These are phyloP conservation scores for Oasisia sp. DNA, from an alignment of 2,888 invertebrate genomes.

Conservation along the genomic window DNA sequence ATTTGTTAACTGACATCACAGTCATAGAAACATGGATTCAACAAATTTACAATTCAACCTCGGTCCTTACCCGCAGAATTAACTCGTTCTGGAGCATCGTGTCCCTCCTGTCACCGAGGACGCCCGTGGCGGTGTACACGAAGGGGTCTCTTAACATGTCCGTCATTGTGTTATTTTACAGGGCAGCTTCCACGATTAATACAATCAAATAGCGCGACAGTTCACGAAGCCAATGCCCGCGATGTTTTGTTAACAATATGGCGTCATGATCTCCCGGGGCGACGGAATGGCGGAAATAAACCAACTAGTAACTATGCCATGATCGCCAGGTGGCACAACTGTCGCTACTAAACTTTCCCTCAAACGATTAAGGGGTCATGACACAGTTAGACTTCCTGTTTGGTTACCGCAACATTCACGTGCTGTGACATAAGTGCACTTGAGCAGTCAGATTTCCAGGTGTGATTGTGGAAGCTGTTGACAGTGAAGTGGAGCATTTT, in stretches of 20 bases:
- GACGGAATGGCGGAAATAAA: background rate
- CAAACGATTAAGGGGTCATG: too few relatives aligned
- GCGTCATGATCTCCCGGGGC: conserved; percentile 26
- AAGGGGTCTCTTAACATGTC: conserved; percentile 38
- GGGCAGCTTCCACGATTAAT: background rate
- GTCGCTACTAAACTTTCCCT: background rate
- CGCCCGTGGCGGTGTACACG: conserved; percentile 57
- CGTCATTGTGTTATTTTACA: background rate
- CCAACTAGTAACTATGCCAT: background rate
- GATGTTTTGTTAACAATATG: conserved; percentile 17
- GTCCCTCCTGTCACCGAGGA: conserved; percentile 57
- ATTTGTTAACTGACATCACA: too few relatives aligned
- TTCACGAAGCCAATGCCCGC: background rate
- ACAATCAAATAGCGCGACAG: background rate
- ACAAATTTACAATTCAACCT: too few relatives aligned
- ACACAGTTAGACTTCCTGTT: too few relatives aligned
- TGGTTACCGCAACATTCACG: too few relatives aligned
- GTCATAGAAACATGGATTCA: too few relatives aligned
- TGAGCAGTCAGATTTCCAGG: too few relatives aligned
- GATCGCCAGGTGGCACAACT: background rate
- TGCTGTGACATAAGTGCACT: too few relatives aligned
- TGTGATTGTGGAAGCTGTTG: too few relatives aligned
- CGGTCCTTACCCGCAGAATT: conserved; percentile 55
- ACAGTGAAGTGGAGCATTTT: too few relatives aligned
- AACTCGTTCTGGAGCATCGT: conserved; percentile 63